phyloP scores from a whole-genome alignment of 2,113 vertebrate genomes.

The Fulmarus glacialis region DNA sequence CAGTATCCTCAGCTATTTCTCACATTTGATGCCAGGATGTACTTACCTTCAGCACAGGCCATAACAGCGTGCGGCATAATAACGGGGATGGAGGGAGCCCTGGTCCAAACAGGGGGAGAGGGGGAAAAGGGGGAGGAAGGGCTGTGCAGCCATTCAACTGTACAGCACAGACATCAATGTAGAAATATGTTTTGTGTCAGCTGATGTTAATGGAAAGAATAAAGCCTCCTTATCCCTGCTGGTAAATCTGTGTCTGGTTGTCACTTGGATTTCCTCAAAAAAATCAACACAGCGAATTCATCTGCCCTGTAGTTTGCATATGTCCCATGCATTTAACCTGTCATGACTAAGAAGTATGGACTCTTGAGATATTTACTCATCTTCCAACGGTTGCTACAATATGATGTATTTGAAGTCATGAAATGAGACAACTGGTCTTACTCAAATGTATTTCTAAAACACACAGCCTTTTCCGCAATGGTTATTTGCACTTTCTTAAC shows the following conservation, averaged over 20 bases:
- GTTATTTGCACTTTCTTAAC: not conserved
- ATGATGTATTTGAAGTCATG: not conserved
- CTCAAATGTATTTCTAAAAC: not conserved
- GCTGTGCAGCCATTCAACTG: not conserved
- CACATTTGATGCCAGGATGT: not conserved
- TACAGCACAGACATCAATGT: not conserved
- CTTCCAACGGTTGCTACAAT: not conserved
- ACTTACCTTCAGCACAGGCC: not conserved
- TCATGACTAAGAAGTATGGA: not conserved
- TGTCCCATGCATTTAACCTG: not conserved
- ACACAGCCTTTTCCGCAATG: not conserved
- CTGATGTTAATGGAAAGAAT: not conserved
- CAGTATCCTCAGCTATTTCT: not conserved
- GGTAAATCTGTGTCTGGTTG: not conserved
- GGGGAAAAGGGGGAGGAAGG: not conserved
- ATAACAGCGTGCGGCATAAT: not conserved
- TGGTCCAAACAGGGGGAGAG: not conserved
- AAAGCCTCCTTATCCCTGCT: not conserved
- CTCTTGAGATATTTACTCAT: not conserved
- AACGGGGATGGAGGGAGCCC: not conserved
- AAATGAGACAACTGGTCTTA: not conserved
- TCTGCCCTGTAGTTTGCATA: not conserved
- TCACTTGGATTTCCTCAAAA: not conserved
- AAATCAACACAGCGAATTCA: not conserved
- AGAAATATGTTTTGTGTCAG: not conserved